These are phyloP conservation scores for Scytalopus superciliaris DNA, from an alignment of 2,113 vertebrate genomes.

Conservation along the genomic window DNA sequence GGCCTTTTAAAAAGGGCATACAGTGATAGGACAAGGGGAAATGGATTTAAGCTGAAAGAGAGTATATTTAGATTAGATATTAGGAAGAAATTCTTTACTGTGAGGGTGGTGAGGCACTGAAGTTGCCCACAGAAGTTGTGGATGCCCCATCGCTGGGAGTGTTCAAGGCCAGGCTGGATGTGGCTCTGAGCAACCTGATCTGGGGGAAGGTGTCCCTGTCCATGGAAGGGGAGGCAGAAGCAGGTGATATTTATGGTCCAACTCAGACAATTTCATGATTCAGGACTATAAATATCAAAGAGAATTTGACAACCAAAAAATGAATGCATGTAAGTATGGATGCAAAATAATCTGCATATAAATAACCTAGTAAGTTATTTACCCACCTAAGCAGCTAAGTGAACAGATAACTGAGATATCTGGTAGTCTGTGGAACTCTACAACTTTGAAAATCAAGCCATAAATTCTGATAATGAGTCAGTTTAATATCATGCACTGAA, in stretches of 20 bases:
- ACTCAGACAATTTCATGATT: background rate
- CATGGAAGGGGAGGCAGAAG: accelerated
- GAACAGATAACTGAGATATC: background rate
- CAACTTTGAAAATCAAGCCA: background rate
- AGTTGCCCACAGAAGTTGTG: background rate
- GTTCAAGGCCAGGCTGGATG: background rate
- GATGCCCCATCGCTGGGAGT: too few relatives aligned
- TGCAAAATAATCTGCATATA: background rate
- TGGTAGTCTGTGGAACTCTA: background rate
- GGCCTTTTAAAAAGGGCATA: background rate
- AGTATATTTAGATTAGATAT: background rate
- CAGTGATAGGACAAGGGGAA: background rate
- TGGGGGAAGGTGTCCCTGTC: background rate
- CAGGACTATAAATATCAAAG: background rate
- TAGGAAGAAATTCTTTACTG: background rate
- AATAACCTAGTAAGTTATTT: background rate
- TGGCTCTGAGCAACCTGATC: background rate
- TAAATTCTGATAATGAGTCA: background rate
- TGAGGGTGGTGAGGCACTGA: background rate
- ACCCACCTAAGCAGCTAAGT: background rate
- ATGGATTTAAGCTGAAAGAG: background rate
- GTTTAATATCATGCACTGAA: background rate
- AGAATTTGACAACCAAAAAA: background rate
- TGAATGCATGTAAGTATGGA: background rate
- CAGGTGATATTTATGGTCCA: too few relatives aligned